phyloP scores from a whole-genome alignment of 2,888 invertebrate species.

The Callinectes sapidus region DNA sequence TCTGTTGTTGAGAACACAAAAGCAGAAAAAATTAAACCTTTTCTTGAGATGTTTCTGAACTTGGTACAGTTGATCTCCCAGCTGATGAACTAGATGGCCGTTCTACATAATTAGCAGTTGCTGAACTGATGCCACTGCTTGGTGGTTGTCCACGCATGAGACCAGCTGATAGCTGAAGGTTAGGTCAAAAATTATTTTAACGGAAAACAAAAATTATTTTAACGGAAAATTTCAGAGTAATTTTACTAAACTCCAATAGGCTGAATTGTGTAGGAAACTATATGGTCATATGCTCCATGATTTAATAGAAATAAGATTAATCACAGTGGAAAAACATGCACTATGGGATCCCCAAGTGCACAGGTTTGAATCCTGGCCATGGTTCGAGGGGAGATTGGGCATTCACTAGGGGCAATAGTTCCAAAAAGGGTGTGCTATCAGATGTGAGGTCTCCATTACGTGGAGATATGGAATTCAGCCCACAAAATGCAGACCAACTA shows the following conservation, averaged over 20 bases:
- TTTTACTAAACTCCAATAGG: background rate
- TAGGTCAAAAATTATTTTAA: background rate
- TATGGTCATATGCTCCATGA: background rate
- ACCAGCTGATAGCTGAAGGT: constrained; percentile 58
- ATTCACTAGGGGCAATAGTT: no score
- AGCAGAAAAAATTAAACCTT: constrained; percentile 32
- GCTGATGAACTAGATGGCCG: constrained; percentile 46
- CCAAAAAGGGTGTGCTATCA: no score
- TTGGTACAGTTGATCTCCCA: background rate
- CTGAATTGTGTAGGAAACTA: background rate
- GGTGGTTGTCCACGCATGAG: constrained; percentile 57
- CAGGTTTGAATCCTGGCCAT: no score
- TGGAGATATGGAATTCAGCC: no score
- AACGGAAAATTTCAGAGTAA: background rate
- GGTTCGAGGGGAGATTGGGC: no score
- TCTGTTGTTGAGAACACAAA: background rate
- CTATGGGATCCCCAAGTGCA: no score
- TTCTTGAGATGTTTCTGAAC: background rate
- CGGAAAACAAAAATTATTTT: background rate
- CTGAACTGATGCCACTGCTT: constrained; percentile 41
- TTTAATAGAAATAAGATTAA: no score
- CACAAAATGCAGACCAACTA: no score
- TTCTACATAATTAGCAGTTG: constrained; percentile 52
- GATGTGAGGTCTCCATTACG: no score
- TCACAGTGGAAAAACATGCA: no score